A percentile compares a stretch with the other conserved stretches of the same genome.
Evolutionary conservation across 2,113 vertebrate genomes (phyloP).

Genomic region (Sula dactylatra): DNA sequence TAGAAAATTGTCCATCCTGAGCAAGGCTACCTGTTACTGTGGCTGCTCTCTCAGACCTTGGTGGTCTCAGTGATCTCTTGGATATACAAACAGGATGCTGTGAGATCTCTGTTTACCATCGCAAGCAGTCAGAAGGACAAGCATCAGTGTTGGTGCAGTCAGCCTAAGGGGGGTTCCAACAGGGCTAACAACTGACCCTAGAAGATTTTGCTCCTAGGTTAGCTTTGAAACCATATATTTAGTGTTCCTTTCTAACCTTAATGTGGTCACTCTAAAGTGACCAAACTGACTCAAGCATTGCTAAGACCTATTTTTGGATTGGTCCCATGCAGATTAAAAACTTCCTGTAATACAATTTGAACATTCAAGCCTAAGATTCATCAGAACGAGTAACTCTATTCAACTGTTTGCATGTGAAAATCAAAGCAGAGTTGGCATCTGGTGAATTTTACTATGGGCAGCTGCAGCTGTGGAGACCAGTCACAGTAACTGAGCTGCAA

Average conservation of each 20-base stretch:
- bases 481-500: neutral
- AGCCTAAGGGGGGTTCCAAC: neutral
- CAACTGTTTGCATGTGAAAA: neutral
- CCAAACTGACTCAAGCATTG: neutral
- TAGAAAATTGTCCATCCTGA: neutral
- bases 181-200: neutral
- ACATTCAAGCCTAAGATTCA: neutral
- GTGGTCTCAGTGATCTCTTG: neutral
- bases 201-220: neutral
- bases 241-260: neutral
- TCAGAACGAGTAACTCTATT: neutral
- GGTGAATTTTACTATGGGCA: neutral
- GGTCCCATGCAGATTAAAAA: neutral
- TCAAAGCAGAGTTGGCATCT: neutral
- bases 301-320: neutral
- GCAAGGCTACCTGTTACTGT: neutral
- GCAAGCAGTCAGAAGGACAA: neutral
- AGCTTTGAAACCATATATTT: neutral
- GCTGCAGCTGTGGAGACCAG: neutral
- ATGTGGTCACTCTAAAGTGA: neutral
- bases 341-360: neutral
- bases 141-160: no score
- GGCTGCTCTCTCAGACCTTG: neutral
- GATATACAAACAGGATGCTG: accelerated
- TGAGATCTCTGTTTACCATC: neutral